These are phyloP conservation scores for Emydura subglobosa DNA, from an alignment of 2,113 vertebrate genomes.

Conservation along the genomic window DNA sequence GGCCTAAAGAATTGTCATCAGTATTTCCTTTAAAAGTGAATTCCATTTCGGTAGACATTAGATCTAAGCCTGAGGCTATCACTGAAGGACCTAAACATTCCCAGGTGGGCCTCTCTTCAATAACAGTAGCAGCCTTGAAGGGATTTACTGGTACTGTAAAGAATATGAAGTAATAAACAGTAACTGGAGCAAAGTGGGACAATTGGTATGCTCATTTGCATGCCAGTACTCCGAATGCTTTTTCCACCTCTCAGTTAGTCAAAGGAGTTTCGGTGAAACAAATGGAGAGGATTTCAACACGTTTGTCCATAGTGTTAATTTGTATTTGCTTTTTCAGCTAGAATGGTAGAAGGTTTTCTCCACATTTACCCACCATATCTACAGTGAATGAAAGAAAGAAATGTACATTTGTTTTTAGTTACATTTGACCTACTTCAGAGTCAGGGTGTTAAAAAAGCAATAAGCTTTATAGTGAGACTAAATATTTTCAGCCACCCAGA, in stretches of 20 bases:
- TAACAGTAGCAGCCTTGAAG: constrained; percentile 73
- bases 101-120: constrained; percentile 76
- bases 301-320: constrained; percentile 30
- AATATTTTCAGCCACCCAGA: not conserved
- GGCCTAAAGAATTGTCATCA: constrained; percentile 71
- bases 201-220: constrained; percentile 74
- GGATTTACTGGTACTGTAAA: constrained; percentile 79
- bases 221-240: constrained; percentile 52
- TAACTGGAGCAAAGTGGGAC: constrained; percentile 68
- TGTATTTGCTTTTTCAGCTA: constrained; percentile 57
- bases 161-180: constrained; percentile 74
- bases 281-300: constrained; percentile 61
- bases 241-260: not conserved
- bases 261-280: constrained; percentile 62
- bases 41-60: constrained; percentile 78
- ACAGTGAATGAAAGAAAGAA: not conserved
- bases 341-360: constrained; percentile 24
- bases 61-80: constrained; percentile 78
- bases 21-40: constrained; percentile 81
- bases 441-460: not conserved
- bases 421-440: not conserved
- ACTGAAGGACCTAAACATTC: constrained; percentile 80
- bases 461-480: constrained; percentile 18
- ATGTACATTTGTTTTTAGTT: constrained; percentile 14
- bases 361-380: constrained; percentile 1